Evolutionary conservation across 2,113 vertebrate genomes (phyloP).

Genomic region (Halichoeres trimaculatus): DNA sequence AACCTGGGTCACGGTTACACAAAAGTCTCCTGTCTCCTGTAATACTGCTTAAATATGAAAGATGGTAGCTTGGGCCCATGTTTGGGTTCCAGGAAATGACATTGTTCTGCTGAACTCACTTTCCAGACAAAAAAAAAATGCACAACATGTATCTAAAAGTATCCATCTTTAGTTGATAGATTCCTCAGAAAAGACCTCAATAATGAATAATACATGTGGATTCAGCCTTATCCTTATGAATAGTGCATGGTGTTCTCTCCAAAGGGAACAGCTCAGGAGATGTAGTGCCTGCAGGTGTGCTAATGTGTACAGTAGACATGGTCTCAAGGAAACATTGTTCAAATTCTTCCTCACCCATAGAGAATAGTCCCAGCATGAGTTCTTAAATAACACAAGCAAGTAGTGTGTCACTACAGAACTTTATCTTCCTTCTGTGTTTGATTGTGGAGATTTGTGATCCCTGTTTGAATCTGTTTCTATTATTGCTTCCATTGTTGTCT

Average conservation of each 20-base stretch:
- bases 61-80: background rate
- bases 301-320: slow-evolving; percentile 9
- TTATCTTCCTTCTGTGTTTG: background rate
- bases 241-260: slow-evolving; percentile 35
- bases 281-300: slow-evolving; percentile 4
- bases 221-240: slow-evolving; percentile 24
- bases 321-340: background rate
- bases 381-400: background rate
- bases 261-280: slow-evolving; percentile 15
- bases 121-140: no score
- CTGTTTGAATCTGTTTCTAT: no score
- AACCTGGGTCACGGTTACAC: no score
- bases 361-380: background rate
- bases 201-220: slow-evolving; percentile 43
- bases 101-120: background rate
- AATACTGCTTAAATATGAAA: no score
- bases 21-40: no score
- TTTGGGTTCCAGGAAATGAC: background rate
- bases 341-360: background rate
- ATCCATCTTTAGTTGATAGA: slow-evolving; percentile 19
- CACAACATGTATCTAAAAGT: background rate
- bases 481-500: no score
- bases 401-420: background rate
- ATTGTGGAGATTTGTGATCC: background rate
- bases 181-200: slow-evolving; percentile 12